Percentiles rank a stretch among this genome's conserved stretches.
phyloP scores from a whole-genome alignment of 2,888 invertebrate genomes.

The Myathropa florea region DNA sequence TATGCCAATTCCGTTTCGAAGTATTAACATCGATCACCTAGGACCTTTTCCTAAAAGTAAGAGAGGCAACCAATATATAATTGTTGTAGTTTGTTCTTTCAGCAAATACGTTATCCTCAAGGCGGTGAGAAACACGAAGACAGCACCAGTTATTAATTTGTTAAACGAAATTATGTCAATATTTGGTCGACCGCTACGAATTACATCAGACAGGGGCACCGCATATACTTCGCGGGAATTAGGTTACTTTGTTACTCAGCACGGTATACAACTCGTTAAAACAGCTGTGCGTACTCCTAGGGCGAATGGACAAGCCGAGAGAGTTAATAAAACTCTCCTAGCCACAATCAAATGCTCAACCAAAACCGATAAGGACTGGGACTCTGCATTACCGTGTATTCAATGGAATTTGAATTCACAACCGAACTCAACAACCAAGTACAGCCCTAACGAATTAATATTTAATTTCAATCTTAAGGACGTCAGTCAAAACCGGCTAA shows the following conservation, averaged over 20 bases:
- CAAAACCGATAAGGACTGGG: constrained; percentile 27
- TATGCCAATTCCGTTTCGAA: no score
- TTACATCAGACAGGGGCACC: constrained; percentile 43
- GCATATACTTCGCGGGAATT: constrained; percentile 45
- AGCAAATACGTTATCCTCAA: no score
- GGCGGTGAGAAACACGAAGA: no score
- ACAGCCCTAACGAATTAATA: constrained; percentile 15
- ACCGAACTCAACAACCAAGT: constrained; percentile 4
- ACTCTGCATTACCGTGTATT: background rate
- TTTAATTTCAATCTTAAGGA: constrained; percentile 12
- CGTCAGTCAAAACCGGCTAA: constrained; percentile 13
- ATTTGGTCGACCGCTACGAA: background rate
- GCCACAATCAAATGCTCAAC: constrained; percentile 8
- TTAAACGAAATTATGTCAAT: constrained; percentile 10
- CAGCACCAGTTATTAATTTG: constrained; percentile 54
- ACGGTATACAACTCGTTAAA: constrained; percentile 7
- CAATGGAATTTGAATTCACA: constrained; percentile 38
- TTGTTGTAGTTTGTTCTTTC: no score
- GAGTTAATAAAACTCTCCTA: constrained; percentile 36
- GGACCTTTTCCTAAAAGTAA: no score
- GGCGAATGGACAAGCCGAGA: constrained; percentile 20
- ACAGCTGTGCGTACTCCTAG: background rate
- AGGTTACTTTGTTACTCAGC: constrained; percentile 26
- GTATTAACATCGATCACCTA: no score
- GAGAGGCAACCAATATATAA: no score